Evolutionary conservation across 1,140 invertebrate genomes (phyloP).

Genomic region (Penaeus vannamei): DNA sequence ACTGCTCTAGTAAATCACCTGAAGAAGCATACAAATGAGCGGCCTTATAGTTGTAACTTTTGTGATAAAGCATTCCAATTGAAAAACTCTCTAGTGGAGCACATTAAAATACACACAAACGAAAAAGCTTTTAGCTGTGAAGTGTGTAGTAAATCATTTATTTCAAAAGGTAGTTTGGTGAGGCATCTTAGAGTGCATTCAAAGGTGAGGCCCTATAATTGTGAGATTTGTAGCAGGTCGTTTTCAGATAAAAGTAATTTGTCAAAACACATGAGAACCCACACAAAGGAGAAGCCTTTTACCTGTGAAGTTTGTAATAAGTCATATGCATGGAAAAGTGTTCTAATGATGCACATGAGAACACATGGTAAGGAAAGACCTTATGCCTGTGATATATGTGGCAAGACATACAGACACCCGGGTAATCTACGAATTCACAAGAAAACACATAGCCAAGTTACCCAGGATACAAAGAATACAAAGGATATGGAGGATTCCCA

Average conservation of each 20-base stretch:
- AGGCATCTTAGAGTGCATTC: neutral
- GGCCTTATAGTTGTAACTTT: neutral
- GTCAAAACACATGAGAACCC: neutral
- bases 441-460: too few relatives aligned
- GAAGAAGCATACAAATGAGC: neutral
- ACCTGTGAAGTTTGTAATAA: neutral
- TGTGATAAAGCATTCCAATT: neutral
- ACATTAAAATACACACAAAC: neutral
- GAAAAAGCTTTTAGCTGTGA: neutral
- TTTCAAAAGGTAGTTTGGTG: neutral
- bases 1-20: neutral
- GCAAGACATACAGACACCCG: too few relatives aligned
- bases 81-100: neutral
- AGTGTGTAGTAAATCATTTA: conserved; percentile 21
- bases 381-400: too few relatives aligned
- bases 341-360: too few relatives aligned
- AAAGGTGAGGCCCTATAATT: conserved; percentile 2
- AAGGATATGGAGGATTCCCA: too few relatives aligned
- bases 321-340: too few relatives aligned
- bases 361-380: too few relatives aligned
- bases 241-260: neutral
- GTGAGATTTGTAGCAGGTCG: neutral
- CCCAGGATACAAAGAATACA: too few relatives aligned
- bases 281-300: conserved; percentile 6
- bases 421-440: too few relatives aligned